Conservation (phyloP, 2,113 vertebrate species). For the Aspiorhynchus laticeps region DNA sequence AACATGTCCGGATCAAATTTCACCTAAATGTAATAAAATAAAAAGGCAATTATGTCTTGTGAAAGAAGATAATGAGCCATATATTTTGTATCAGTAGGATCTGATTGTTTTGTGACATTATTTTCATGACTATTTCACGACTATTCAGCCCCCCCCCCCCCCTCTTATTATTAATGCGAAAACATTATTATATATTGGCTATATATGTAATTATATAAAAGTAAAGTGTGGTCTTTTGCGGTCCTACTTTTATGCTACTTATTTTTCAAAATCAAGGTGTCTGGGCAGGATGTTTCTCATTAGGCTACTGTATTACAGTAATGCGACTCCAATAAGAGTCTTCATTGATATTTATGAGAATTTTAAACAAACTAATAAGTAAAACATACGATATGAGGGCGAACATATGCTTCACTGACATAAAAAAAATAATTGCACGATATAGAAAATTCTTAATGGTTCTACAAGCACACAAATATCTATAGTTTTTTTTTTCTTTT, state of each 20-base stretch:
- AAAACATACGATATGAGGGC: background rate
- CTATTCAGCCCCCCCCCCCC: background rate
- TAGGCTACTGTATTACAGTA: constrained; percentile 19
- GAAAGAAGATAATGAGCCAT: background rate
- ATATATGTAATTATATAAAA: background rate
- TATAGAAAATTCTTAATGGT: background rate
- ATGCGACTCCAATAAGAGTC: background rate
- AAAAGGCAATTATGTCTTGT: background rate
- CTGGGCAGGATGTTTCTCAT: background rate
- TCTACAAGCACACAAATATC: background rate
- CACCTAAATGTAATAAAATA: background rate
- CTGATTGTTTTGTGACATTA: background rate
- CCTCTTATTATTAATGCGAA: background rate
- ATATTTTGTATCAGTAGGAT: background rate
- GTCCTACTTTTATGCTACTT: background rate
- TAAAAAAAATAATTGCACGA: background rate
- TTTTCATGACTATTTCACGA: background rate
- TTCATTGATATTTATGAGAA: background rate
- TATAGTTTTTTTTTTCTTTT: too few relatives aligned
- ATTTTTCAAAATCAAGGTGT: background rate
- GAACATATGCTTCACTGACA: background rate
- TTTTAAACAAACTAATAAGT: background rate
- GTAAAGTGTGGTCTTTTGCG: background rate
- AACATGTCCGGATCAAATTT: background rate
- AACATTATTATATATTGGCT: background rate